These are phyloP conservation scores for Smutsia gigantea DNA, from an alignment of 2,797 vertebrate species.

Conservation along the genomic window DNA sequence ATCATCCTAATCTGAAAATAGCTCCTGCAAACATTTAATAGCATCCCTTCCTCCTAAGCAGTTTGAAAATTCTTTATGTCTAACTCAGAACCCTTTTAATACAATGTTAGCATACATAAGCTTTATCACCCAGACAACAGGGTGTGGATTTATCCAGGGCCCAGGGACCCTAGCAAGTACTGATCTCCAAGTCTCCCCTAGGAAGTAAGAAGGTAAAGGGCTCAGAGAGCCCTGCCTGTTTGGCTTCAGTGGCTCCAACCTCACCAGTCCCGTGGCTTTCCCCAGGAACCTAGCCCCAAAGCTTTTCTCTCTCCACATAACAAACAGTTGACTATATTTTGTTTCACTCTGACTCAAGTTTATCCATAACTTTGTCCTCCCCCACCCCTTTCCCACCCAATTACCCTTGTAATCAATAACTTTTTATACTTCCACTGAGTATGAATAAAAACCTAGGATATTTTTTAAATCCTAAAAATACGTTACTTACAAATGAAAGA, in stretches of 20 bases:
- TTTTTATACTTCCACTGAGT: constrained; percentile 36
- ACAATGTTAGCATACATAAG: neutral
- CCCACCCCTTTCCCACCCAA: neutral
- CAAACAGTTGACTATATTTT: neutral
- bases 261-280: neutral
- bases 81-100: constrained; percentile 5
- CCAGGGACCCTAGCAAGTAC: neutral
- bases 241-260: neutral
- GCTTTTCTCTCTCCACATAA: neutral
- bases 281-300: neutral
- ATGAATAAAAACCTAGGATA: constrained; percentile 32
- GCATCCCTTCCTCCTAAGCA: neutral
- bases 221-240: neutral
- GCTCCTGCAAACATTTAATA: constrained; percentile 6
- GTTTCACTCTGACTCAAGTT: constrained; percentile 8
- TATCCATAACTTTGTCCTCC: neutral
- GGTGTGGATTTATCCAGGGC: neutral
- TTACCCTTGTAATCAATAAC: constrained; percentile 14
- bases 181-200: neutral
- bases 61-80: neutral
- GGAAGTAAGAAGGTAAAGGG: neutral
- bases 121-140: neutral
- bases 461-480: constrained; percentile 49
- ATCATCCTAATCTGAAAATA: constrained; percentile 8
- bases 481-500: constrained; percentile 24